phyloP scores from a whole-genome alignment of 2,888 invertebrate species.

The Lucinisca nassula region DNA sequence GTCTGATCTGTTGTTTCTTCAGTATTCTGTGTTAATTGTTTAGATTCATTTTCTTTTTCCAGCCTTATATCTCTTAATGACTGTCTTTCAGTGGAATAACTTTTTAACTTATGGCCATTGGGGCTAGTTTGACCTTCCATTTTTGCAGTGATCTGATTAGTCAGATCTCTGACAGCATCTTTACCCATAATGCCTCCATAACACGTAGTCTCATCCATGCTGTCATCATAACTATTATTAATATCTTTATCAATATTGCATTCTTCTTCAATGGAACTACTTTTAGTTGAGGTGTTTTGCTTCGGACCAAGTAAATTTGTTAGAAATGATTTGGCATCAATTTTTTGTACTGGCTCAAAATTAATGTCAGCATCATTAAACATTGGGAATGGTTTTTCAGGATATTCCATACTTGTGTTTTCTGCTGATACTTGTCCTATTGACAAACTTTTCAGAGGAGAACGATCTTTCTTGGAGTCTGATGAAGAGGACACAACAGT shows the following conservation, averaged over 20 bases:
- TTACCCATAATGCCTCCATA: constrained; percentile 2
- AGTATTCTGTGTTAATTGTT: too few relatives aligned
- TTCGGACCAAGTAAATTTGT: constrained; percentile 7
- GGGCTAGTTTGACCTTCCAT: not conserved
- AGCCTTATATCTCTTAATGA: not conserved
- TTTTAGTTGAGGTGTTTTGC: not conserved
- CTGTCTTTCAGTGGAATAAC: too few relatives aligned
- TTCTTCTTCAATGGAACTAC: not conserved
- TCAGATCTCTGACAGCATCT: not conserved
- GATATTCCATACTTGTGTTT: not conserved
- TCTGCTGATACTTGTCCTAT: not conserved
- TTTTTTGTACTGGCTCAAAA: not conserved
- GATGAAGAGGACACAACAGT: not conserved
- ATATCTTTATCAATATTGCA: not conserved
- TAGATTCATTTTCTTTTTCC: too few relatives aligned
- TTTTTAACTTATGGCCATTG: too few relatives aligned
- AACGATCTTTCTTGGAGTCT: not conserved
- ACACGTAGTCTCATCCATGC: constrained; percentile 13
- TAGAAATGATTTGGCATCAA: constrained; percentile 9
- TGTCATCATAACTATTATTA: not conserved
- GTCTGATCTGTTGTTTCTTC: not conserved
- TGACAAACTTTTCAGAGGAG: not conserved
- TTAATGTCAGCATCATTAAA: not conserved
- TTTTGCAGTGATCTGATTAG: not conserved
- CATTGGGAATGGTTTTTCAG: not conserved